A percentile compares a stretch with the other conserved stretches of the same genome.
Conservation (phyloP, 2,113 vertebrate genomes). For the Lichenostomus cassidix region DNA sequence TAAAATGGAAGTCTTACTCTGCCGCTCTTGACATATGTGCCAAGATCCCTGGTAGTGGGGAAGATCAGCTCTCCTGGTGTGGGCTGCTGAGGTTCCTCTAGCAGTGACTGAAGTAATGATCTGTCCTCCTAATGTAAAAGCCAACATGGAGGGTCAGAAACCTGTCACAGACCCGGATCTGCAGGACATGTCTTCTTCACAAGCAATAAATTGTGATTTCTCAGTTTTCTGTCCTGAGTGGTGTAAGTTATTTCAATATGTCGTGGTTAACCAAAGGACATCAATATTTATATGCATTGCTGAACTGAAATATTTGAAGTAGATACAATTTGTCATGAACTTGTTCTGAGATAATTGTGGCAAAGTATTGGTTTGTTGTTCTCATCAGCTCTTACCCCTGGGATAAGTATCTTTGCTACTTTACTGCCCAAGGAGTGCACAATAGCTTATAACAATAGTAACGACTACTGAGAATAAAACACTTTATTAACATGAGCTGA, state of each 20-base stretch:
- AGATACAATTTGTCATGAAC: background rate
- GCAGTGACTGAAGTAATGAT: background rate
- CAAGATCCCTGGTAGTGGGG: accelerated
- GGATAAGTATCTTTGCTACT: background rate
- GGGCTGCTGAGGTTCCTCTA: background rate
- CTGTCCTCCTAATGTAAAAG: background rate
- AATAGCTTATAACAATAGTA: background rate
- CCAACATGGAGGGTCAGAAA: accelerated
- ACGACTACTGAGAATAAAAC: background rate
- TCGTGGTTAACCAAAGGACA: background rate
- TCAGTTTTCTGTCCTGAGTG: background rate
- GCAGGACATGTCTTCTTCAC: background rate
- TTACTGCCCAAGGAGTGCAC: background rate
- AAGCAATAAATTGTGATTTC: background rate
- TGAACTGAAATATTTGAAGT: background rate
- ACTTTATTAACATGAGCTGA: background rate
- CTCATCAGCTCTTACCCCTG: background rate
- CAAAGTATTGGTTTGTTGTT: background rate
- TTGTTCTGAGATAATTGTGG: background rate
- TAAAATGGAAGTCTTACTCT: background rate
- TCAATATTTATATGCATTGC: background rate
- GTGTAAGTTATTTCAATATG: background rate
- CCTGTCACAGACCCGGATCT: background rate
- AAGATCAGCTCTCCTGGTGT: background rate
- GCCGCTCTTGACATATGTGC: background rate